Percentiles rank a stretch among this genome's conserved stretches.
Conservation (phyloP, 1,140 invertebrate genomes). For the Brachionus koreanus region DNA sequence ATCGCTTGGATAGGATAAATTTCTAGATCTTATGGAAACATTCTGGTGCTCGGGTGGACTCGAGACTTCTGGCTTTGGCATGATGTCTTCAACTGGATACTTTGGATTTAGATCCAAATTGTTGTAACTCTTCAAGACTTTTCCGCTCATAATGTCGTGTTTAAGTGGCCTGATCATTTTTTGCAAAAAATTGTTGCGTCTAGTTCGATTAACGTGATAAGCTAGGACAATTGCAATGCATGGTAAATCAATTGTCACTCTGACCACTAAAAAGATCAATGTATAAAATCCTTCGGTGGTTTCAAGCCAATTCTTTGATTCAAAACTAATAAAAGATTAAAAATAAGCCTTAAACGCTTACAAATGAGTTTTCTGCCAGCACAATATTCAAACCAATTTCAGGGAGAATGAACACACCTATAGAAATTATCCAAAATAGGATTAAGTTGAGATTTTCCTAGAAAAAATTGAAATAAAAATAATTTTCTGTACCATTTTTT, state of each 20-base stretch:
- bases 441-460: slow-evolving; percentile 38
- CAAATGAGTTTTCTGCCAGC: slow-evolving; percentile 40
- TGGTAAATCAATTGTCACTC: slow-evolving; percentile 21
- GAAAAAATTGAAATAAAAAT: neutral
- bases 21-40: neutral
- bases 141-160: slow-evolving; percentile 4
- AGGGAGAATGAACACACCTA: slow-evolving; percentile 31
- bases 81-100: neutral
- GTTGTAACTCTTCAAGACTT: slow-evolving; percentile 25
- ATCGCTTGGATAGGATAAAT: neutral
- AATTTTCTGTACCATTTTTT: neutral
- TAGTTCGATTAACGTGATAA: slow-evolving; percentile 30
- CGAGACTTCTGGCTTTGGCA: neutral
- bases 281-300: slow-evolving; percentile 9
- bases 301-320: slow-evolving; percentile 9
- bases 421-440: slow-evolving; percentile 35
- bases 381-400: slow-evolving; percentile 41
- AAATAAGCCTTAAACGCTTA: neutral
- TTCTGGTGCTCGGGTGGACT: neutral
- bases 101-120: neutral
- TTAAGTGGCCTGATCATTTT: slow-evolving; percentile 41
- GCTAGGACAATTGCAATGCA: neutral
- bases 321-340: neutral
- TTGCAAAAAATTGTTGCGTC: slow-evolving; percentile 25
- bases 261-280: neutral